Base-by-base conservation (phyloP, 1,140 invertebrate species). In the Paraescarpia echinospica region DNA sequence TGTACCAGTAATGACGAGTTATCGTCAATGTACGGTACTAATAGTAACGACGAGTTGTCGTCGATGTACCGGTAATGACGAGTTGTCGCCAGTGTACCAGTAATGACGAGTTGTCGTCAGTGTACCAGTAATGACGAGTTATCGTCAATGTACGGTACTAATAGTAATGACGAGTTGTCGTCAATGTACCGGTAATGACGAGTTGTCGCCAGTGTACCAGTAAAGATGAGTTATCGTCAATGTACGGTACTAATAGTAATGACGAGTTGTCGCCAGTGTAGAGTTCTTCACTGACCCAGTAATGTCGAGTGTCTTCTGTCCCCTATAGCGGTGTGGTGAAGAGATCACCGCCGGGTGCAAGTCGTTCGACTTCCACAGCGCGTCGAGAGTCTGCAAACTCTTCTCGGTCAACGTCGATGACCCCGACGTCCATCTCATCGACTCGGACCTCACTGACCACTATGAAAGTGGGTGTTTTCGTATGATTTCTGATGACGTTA, bases 311-410 rank as follows among this genome's bases (percentile, higher is more conserved):
- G 34, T 89, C 18, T 35, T 4, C 22, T 35, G 9, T 33, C 8
- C n/a, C n/a, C n/a, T 27, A 18, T 77, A 77, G 59, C 91, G 95
- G 14, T 95, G 95, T 94, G 92, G 95, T 35, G 94, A 94, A 27
- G 94, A 95, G 93, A 95, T 94, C 14, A 92, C 93, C 51, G 95
- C 95, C 91, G 91, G 93, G 33, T 96, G 95, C 92, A 92, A 92
- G 51, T 95, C 95, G 93, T 95, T 96, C 93, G 95, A 95, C 92
- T 96, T 94, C 92, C 48, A 93, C 90, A 93, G 91, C 48, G 22
- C 35, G 33, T 33, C n/a, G 34, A 59, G 33, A 88, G 22, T 34
- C 0, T 93, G 92, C 51, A 77, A 91, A 27, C 51, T 91, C n/a
- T 93, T 88, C 48, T n/a, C 35, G 27, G 92, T 93, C 34, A 91